phyloP scores from a whole-genome alignment of 2,888 invertebrate genomes.

The Drosophila helvetica region DNA sequence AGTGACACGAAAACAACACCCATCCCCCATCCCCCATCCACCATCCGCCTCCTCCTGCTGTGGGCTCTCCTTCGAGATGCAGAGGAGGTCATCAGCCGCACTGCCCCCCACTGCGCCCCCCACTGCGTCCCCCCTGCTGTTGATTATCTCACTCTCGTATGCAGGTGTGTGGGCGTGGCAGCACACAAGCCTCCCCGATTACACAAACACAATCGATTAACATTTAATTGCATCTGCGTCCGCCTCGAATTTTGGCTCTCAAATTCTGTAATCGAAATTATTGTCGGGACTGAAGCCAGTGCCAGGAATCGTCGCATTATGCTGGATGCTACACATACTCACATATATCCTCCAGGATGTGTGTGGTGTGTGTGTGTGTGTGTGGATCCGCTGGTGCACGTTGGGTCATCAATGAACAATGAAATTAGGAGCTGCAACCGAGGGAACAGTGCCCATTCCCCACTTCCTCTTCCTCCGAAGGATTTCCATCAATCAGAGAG shows the following conservation, averaged over 20 bases:
- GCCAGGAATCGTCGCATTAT: constrained; percentile 26
- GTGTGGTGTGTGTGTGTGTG: not conserved
- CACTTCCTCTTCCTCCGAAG: constrained; percentile 9
- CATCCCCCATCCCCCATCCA: not conserved
- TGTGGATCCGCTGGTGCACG: constrained; percentile 16
- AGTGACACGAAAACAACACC: constrained; percentile 42
- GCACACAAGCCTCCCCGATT: constrained; percentile 19
- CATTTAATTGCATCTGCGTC: constrained; percentile 69
- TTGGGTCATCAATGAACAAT: constrained; percentile 34
- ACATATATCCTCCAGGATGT: constrained; percentile 21
- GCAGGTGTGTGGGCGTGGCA: constrained; percentile 32
- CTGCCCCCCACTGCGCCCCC: not conserved
- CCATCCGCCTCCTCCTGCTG: not conserved
- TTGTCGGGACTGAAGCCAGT: constrained; percentile 39
- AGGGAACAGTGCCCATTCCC: not conserved
- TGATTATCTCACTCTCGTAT: constrained; percentile 43
- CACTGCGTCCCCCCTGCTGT: constrained; percentile 10
- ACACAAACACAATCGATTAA: constrained; percentile 71
- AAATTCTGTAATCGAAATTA: constrained; percentile 60
- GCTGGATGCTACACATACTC: constrained; percentile 12
- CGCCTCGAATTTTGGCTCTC: constrained; percentile 39
- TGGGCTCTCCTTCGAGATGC: not conserved
- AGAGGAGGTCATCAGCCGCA: not conserved
- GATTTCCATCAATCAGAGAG: constrained; percentile 30
- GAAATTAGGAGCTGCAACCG: constrained; percentile 31